Evolutionary conservation across 2,113 vertebrate species (phyloP), one percentile per base, ranked within the genome.

Genomic region (Sapajus apella): DNA sequence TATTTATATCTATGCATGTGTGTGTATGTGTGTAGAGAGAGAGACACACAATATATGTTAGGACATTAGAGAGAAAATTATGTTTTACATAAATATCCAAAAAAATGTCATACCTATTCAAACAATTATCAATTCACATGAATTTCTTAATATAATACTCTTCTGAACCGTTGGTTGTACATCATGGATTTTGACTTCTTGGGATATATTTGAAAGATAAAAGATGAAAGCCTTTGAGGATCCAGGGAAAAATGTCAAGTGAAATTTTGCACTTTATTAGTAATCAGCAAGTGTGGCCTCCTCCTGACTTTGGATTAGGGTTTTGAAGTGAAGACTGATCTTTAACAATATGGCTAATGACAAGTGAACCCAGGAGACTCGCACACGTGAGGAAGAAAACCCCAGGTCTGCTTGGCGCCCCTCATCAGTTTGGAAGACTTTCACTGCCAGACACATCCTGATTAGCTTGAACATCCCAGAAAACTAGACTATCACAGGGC

Each of bases 391-490:
- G 30, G 20, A 40, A 20, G 30, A 56, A 25, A 35, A 30, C 7
- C 21, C 43, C 37, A 56, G 32, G 52, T 10, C 80, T 18, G 1
- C 30, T 25, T 9, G 27, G 72, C 50, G 6, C 8, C 9, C 20
- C 37, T 17, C 5, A 2, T 5, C 8, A 13, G 25, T 16, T 37
- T 76, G 52, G 8, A 6, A n/a, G 27, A 8, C 0, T 27, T 21
- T 40, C 14, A 30, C 6, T 0, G 16, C 14, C 73, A 80, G 50
- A 17, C 0, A 0, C 0, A 3, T 11, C 2, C 1, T 0, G 1
- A 85, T 6, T n/a, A 52, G 37, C 45, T 5, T 27, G 50, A 79
- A 5, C 9, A 16, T 56, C 75, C 30, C 58, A 55, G 37, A 40
- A n/a, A n/a, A 52, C 13, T 25, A 6, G 3, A 4, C 5, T 1